Evolutionary conservation across 2,797 vertebrate genomes (phyloP), one percentile per base, ranked within the genome.

Genomic region (Pipistrellus nathusii): DNA sequence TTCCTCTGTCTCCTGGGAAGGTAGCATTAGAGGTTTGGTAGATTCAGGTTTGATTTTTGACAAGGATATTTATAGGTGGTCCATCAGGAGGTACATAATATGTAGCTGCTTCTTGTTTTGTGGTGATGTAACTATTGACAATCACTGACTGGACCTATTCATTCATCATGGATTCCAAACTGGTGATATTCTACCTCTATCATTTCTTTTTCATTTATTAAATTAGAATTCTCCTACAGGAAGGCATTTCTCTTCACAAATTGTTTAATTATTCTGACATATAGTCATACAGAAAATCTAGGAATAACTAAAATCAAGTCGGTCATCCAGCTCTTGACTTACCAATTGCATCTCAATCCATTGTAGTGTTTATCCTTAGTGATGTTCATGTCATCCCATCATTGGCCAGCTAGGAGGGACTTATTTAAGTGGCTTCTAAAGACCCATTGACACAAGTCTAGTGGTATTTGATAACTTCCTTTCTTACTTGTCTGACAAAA

Each of bases 1-100:
- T 23, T 35, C 64, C 35, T 53, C 32, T 66, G 21, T 38, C 53
- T 86, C 8, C 68, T 83, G 44, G 51, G n/a, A 53, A 75, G 66
- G 30, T 48, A 64, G 32, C 69, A 85, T 21, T 32, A 38, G 32
- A 82, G 23, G 30, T 82, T 48, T 71, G 80, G 17, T 72, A 81
- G 88, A 44, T 72, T 23, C 32, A 53, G 48, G 11, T 59, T 85
- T 86, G 62, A 77, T 66, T 89, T 93, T 91, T 85, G 72, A 44
- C 35, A 68, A 76, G 71, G 20, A n/a, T 64, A 51, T 59, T 94
- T 53, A 72, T 6, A 62, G 64, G 18, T 53, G 30, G 23, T 18
- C 27, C 13, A 35, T 71, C 59, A 51, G 75, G 21, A 89, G 15
- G 30, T 55, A 53, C 1, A 21, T 41, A 41, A 30, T 51, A 27